phyloP scores from a whole-genome alignment of 2,113 vertebrate genomes.

The Microtus montanus region DNA sequence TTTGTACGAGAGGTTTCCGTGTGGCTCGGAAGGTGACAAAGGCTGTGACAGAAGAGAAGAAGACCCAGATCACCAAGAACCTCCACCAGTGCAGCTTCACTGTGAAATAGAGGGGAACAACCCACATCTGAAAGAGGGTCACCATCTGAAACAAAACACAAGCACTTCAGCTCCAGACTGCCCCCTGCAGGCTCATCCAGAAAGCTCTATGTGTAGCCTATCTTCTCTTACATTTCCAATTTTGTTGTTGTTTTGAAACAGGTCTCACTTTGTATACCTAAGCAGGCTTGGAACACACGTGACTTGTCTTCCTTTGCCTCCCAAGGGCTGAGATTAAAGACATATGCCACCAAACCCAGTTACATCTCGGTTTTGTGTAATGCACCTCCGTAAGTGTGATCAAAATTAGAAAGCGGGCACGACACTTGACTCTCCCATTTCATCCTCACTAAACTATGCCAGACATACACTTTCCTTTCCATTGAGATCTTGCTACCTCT shows the following conservation, averaged over 20 bases:
- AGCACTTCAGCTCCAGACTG: conserved; percentile 70
- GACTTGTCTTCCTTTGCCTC: neutral
- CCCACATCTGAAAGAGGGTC: conserved; percentile 99
- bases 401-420: neutral
- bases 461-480: neutral
- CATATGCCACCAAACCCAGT: neutral
- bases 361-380: neutral
- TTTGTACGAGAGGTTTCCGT: conserved; percentile 95
- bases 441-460: neutral
- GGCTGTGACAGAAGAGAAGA: conserved; percentile 96
- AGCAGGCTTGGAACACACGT: neutral
- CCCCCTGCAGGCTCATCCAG: neutral
- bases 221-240: neutral
- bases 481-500: neutral
- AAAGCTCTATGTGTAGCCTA: neutral
- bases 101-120: conserved; percentile 98
- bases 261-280: neutral
- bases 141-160: conserved; percentile 90
- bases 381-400: neutral
- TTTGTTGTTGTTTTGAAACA: neutral
- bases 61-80: conserved; percentile 95
- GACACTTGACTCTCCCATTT: neutral
- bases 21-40: conserved; percentile 96
- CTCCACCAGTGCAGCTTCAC: conserved; percentile 99
- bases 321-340: neutral